Evolutionary conservation across 2,888 invertebrate genomes (phyloP).

Genomic region (Phalera bucephala): DNA sequence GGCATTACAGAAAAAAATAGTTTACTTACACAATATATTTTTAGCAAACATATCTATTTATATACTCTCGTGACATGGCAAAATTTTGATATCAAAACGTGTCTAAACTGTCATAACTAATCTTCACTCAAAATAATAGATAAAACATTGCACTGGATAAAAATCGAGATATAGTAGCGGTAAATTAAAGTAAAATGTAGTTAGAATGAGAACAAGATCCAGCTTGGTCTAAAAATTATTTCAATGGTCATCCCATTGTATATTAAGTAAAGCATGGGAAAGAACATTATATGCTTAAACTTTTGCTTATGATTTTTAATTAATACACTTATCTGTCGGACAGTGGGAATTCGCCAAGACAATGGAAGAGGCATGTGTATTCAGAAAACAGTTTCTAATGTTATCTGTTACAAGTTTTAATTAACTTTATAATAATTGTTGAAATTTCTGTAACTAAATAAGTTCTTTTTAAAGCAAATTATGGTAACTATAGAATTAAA

Average conservation of each 20-base stretch:
- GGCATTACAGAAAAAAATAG: background rate
- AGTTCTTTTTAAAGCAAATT: background rate
- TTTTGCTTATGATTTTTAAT: conserved; percentile 71
- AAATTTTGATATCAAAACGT: background rate
- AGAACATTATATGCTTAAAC: conserved; percentile 42
- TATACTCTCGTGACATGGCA: background rate
- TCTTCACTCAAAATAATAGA: conserved; percentile 1
- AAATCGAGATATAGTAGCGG: conserved; percentile 5
- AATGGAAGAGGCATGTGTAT: conserved; percentile 57
- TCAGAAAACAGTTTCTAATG: conserved; percentile 63
- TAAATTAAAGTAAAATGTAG: conserved; percentile 10
- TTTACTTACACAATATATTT: conserved; percentile 5
- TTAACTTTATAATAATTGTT: conserved; percentile 23
- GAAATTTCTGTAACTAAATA: background rate
- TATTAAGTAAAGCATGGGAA: conserved; percentile 74
- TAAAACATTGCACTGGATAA: conserved; percentile 1
- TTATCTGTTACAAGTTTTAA: conserved; percentile 39
- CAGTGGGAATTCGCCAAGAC: conserved; percentile 67
- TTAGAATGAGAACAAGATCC: conserved; percentile 20
- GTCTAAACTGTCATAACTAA: conserved; percentile 1
- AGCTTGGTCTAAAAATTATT: conserved; percentile 40
- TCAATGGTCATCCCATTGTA: conserved; percentile 61
- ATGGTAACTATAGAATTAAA: background rate
- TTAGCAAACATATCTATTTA: background rate
- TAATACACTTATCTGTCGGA: conserved; percentile 66